Evolutionary conservation across 1,140 invertebrate species (phyloP).

Genomic region (Brachionus sp.): DNA sequence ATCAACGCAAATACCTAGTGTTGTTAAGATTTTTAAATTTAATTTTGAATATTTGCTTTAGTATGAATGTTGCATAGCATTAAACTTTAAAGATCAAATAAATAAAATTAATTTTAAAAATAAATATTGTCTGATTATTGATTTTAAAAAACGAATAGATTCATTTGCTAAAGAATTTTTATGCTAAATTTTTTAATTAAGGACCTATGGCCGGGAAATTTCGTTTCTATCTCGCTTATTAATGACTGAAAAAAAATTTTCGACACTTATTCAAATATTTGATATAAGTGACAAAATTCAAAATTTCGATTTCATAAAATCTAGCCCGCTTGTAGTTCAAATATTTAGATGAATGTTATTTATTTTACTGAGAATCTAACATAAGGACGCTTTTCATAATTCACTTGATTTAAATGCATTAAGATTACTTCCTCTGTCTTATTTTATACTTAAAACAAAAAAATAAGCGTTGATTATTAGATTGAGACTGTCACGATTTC

Average conservation of each 20-base stretch:
- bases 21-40: not conserved
- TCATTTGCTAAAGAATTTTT: not conserved
- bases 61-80: not conserved
- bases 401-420: conserved; percentile 19
- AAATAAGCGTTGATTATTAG: not conserved
- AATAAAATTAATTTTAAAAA: not conserved
- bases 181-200: not conserved
- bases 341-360: not conserved
- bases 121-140: not conserved
- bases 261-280: not conserved
- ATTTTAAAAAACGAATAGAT: not conserved
- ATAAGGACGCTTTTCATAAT: not conserved
- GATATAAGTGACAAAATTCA: not conserved
- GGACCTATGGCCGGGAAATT: not conserved
- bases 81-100: conserved; percentile 1
- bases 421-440: conserved; percentile 16
- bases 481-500: conserved; percentile 32
- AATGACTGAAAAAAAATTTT: not conserved
- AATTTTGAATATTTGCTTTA: not conserved
- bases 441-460: conserved; percentile 2
- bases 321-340: not conserved
- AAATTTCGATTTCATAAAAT: not conserved
- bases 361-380: not conserved
- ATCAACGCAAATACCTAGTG: no score
- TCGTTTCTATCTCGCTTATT: not conserved